Conservation (phyloP, 2,888 invertebrate genomes). For the Hydriomena furcata region DNA sequence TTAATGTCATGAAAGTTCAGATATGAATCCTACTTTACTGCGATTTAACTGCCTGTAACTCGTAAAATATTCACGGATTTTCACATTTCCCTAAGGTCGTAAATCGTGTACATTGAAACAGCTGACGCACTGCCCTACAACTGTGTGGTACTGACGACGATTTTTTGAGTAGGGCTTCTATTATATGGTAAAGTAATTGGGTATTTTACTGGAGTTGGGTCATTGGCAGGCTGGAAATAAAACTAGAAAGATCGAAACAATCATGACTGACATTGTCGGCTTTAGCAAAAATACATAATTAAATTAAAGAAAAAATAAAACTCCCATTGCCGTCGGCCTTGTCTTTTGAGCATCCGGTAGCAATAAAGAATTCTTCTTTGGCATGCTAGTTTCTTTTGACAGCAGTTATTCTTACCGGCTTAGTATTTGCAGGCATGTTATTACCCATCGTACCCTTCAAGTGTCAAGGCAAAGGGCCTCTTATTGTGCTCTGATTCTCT, state of each 20-base stretch:
- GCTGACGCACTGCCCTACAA: constrained; percentile 7
- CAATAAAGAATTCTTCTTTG: background rate
- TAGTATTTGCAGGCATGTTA: background rate
- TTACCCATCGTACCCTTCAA: background rate
- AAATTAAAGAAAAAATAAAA: background rate
- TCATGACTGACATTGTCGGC: constrained; percentile 4
- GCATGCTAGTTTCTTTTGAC: background rate
- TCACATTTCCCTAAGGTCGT: constrained; percentile 4
- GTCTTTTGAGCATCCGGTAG: background rate
- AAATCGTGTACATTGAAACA: constrained; percentile 9
- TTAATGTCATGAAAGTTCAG: constrained; percentile 14
- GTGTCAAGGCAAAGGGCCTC: background rate
- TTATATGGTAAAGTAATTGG: too few relatives aligned
- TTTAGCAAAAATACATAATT: constrained; percentile 1
- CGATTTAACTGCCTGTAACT: constrained; percentile 10
- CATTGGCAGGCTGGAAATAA: constrained; percentile 64
- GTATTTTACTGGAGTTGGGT: constrained; percentile 37
- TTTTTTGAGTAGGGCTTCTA: background rate
- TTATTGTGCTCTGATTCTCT: background rate
- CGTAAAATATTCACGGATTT: constrained; percentile 14
- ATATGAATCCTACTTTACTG: constrained; percentile 14
- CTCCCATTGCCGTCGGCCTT: background rate
- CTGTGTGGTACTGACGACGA: constrained; percentile 3
- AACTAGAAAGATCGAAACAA: constrained; percentile 27
- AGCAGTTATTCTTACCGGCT: background rate